Base-by-base conservation (phyloP, 2,797 vertebrate species). In the Bryconaethiops microstoma region DNA sequence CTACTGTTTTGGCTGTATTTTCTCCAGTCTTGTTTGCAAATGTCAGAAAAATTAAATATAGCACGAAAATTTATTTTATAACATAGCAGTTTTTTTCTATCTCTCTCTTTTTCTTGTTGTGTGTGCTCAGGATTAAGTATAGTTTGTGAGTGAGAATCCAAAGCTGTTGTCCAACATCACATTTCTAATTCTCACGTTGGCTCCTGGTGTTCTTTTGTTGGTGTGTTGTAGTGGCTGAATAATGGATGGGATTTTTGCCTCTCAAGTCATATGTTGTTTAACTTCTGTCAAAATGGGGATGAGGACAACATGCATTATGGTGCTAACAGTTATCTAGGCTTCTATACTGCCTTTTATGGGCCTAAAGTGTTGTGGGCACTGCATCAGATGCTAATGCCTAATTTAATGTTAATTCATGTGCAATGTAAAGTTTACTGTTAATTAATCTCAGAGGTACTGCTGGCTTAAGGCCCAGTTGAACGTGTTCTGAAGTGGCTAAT, bases 211-310 rank as follows among this genome's bases (percentile, higher is more conserved):
- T 80, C 76, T 80, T 72, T 73, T 48, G 10, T 67, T 78, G 76
- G 70, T 39, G 65, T 76, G 77, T 73, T 72, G 74, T 78, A 69
- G 59, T 82, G 90, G 91, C 92, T 95, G 88, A 94, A 94, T 94
- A 92, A 94, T 93, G 90, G 91, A 95, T 94, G 93, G 94, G 92
- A 92, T 93, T 91, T 94, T 94, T 94, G 93, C 94, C 92, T 92
- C 94, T 94, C 92, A 93, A 93, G 94, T 91, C 90, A 90, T 90
- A 92, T 90, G 91, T 92, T 93, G 90, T 91, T 92, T 39, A 91
- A 94, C 92, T 92, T 91, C 92, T 93, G 91, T 92, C 91, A 91
- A 90, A 88, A 89, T 83, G 87, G 68, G 87, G 88, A 91, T 89
- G 92, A 91, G 88, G 92, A 90, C 89, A 85, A 86, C 91, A 94